Conservation (phyloP, 2,888 invertebrate species). For the Azorinus chamasolen region DNA sequence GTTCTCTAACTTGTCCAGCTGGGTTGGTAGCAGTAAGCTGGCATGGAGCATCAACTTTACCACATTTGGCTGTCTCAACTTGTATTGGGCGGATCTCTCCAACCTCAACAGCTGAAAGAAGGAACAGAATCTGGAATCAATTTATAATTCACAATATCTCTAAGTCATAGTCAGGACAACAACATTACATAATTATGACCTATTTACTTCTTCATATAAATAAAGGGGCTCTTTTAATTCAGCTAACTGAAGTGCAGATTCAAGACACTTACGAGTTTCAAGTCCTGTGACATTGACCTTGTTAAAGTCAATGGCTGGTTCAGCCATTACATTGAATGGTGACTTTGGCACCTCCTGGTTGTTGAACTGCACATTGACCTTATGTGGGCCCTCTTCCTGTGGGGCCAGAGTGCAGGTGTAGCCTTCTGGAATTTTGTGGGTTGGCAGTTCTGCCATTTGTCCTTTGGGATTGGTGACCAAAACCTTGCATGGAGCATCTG, state of each 20-base stretch:
- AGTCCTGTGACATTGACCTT: slow-evolving; percentile 86
- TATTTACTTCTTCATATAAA: no score
- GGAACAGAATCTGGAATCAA: neutral
- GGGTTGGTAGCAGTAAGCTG: slow-evolving; percentile 79
- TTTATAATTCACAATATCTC: no score
- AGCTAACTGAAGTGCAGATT: no score
- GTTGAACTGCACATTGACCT: slow-evolving; percentile 85
- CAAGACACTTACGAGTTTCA: slow-evolving; percentile 82
- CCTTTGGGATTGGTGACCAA: slow-evolving; percentile 82
- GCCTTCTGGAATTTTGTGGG: slow-evolving; percentile 93
- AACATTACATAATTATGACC: no score
- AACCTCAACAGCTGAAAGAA: slow-evolving; percentile 60
- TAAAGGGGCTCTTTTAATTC: no score
- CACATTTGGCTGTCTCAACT: slow-evolving; percentile 62
- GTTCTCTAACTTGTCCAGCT: slow-evolving; percentile 89
- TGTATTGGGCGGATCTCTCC: slow-evolving; percentile 60
- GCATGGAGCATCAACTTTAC: slow-evolving; percentile 66
- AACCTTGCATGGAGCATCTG: slow-evolving; percentile 68
- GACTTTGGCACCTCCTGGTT: slow-evolving; percentile 84
- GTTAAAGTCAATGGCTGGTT: slow-evolving; percentile 89
- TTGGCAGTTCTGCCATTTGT: slow-evolving; percentile 90
- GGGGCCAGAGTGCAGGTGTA: slow-evolving; percentile 84
- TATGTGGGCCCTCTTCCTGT: slow-evolving; percentile 85
- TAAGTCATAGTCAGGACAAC: neutral
- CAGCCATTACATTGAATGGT: slow-evolving; percentile 84